These are phyloP conservation scores for Arvicanthis niloticus DNA, from an alignment of 2,113 vertebrate genomes.

Conservation along the genomic window DNA sequence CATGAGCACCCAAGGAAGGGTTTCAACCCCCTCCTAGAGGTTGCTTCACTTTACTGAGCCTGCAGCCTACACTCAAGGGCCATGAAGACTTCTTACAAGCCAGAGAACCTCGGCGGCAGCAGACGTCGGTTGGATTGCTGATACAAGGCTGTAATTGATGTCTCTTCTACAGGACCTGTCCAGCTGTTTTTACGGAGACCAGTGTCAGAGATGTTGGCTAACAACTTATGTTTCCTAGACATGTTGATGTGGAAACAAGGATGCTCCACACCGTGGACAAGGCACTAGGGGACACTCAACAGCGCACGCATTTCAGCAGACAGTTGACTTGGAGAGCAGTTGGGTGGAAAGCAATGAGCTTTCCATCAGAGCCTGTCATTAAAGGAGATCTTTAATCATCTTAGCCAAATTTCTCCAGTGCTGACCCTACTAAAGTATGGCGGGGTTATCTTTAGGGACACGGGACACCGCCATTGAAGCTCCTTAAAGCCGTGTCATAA, in stretches of 20 bases:
- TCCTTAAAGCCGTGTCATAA: neutral
- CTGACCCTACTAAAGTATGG: neutral
- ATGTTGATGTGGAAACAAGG: neutral
- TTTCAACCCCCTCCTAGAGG: conserved; percentile 24
- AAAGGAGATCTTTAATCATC: neutral
- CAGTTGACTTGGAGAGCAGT: neutral
- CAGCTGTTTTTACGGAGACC: neutral
- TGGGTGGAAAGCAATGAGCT: neutral
- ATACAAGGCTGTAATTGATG: neutral
- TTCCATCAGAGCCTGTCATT: neutral
- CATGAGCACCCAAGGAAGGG: neutral
- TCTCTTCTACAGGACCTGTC: neutral
- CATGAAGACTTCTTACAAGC: accelerated
- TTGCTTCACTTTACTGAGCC: neutral
- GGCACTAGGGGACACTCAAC: neutral
- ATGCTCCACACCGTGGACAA: neutral
- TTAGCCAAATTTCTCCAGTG: neutral
- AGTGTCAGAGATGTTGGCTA: neutral
- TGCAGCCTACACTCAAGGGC: neutral
- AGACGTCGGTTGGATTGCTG: neutral
- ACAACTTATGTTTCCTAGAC: neutral
- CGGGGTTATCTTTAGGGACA: neutral
- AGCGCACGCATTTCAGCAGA: neutral
- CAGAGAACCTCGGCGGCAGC: neutral
- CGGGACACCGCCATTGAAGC: neutral